Percentiles rank a stretch among this genome's conserved stretches.
These are phyloP conservation scores for Petrocephalus zakoni DNA, from an alignment of 2,113 vertebrate species.

Conservation along the genomic window DNA sequence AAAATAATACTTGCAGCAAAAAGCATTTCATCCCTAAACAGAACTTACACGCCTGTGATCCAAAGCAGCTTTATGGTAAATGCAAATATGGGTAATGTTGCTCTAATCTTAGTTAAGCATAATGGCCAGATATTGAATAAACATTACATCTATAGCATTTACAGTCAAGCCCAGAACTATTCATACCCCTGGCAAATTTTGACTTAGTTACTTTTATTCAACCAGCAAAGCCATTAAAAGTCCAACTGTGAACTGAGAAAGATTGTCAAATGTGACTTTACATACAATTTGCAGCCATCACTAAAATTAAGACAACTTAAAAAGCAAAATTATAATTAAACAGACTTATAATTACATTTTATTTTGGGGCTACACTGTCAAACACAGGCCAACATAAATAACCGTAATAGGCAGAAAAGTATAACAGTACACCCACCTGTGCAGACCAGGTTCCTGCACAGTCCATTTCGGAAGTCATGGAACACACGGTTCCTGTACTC, in stretches of 20 bases:
- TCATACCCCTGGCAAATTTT: too few relatives aligned
- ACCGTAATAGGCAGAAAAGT: neutral
- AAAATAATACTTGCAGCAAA: neutral
- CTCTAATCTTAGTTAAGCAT: neutral
- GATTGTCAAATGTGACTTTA: neutral
- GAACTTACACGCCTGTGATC: neutral
- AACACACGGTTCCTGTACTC: slow-evolving; percentile 49
- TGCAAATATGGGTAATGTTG: neutral
- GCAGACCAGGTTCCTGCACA: slow-evolving; percentile 71
- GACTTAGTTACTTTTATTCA: too few relatives aligned
- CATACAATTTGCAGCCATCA: neutral
- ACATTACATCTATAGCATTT: neutral
- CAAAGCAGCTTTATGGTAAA: neutral
- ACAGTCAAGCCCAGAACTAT: neutral
- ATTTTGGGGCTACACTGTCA: neutral
- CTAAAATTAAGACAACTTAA: neutral
- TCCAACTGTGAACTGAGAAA: neutral
- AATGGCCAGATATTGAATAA: neutral
- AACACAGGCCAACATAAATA: neutral
- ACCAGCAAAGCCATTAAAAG: neutral
- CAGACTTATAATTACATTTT: neutral
- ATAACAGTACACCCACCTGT: slow-evolving; percentile 53
- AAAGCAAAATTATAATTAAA: neutral
- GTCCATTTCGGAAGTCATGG: slow-evolving; percentile 67
- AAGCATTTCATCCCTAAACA: neutral